Evolutionary conservation across 2,113 vertebrate genomes (phyloP).

Genomic region (Paratilapia polleni): DNA sequence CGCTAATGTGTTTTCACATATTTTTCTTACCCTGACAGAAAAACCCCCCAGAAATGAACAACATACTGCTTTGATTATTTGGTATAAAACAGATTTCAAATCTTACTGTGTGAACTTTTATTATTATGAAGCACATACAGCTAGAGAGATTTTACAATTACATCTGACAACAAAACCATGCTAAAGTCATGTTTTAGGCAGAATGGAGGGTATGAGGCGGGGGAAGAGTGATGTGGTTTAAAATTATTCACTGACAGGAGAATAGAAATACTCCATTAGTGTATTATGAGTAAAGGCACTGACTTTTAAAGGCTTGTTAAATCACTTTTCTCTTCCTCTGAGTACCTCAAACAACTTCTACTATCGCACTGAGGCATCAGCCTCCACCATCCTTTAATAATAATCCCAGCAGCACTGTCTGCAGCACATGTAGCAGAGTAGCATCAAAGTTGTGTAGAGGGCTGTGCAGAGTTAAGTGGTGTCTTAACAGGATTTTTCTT

Average conservation of each 20-base stretch:
- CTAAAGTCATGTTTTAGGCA: background rate
- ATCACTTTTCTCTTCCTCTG: constrained; percentile 5
- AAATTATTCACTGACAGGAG: constrained; percentile 2
- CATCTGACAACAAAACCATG: background rate
- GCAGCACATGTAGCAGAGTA: background rate
- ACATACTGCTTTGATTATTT: background rate
- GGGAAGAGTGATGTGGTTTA: background rate
- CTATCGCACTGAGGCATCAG: background rate
- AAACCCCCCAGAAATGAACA: background rate
- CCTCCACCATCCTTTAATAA: background rate
- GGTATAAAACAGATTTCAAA: background rate
- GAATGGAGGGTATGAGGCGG: no score
- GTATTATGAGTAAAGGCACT: background rate
- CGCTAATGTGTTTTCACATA: background rate
- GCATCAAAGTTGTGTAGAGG: background rate
- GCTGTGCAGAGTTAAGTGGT: background rate
- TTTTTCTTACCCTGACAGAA: background rate
- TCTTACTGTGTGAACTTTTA: background rate
- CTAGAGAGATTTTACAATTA: background rate
- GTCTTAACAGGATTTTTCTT: background rate
- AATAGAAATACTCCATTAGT: constrained; percentile 13
- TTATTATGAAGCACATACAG: background rate
- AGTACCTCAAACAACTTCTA: background rate
- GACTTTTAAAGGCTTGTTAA: constrained; percentile 22
- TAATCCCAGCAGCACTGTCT: background rate